These are phyloP conservation scores for Theonella swinhoei DNA, from an alignment of 37 sponge, comb jelly and placozoan species.

Conservation along the genomic window DNA sequence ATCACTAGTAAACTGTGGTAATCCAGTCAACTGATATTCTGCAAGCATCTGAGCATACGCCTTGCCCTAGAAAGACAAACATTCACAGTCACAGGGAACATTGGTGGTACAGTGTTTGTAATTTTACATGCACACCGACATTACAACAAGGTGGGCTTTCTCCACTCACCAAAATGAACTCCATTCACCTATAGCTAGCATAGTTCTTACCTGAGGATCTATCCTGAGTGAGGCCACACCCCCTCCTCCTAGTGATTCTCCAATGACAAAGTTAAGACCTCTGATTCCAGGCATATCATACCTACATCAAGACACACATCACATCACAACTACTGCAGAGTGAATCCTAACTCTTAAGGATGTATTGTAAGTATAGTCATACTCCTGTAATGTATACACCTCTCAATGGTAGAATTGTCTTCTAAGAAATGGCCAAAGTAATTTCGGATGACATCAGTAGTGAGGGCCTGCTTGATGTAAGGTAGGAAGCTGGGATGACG, in stretches of 20 bases:
- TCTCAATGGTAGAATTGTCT: slow-evolving; percentile 45
- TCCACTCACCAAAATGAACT: not conserved
- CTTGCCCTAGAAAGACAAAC: slow-evolving; percentile 68
- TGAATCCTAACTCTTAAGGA: not conserved
- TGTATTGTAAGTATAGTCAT: too few relatives aligned
- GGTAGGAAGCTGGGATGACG: slow-evolving; percentile 59
- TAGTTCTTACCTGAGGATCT: slow-evolving; percentile 97
- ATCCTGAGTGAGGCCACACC: slow-evolving; percentile 86
- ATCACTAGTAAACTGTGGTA: not conserved
- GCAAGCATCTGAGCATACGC: slow-evolving; percentile 90
- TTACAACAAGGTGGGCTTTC: not conserved
- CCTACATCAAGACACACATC: slow-evolving; percentile 25
- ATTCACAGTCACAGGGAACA: not conserved
- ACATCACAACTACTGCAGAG: not conserved
- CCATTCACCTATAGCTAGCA: too few relatives aligned
- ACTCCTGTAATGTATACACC: slow-evolving; percentile 3
- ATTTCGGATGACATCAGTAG: slow-evolving; percentile 51
- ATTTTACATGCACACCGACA: not conserved
- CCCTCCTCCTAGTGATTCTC: slow-evolving; percentile 89
- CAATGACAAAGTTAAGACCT: slow-evolving; percentile 94
- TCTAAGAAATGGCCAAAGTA: slow-evolving; percentile 83
- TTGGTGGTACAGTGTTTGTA: not conserved
- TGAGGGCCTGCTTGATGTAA: slow-evolving; percentile 62
- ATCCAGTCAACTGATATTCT: slow-evolving; percentile 26
- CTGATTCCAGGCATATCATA: slow-evolving; percentile 89